Conservation (phyloP, 2,113 vertebrate species). For the Hiodon tergisus region DNA sequence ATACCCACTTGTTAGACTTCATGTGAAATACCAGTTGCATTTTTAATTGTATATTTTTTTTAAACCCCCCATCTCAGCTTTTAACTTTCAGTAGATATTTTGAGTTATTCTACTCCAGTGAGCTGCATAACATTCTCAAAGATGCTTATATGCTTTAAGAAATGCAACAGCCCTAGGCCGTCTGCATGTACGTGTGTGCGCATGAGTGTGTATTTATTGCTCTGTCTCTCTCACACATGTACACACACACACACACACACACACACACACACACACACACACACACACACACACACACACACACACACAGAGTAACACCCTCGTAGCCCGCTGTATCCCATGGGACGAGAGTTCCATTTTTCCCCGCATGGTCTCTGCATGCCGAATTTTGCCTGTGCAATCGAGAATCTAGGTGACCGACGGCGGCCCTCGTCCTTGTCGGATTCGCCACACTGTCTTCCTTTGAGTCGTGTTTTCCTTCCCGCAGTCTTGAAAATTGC, state of each 20-base stretch:
- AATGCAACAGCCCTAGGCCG: slow-evolving; percentile 41
- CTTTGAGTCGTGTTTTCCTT: no score
- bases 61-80: not conserved
- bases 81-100: slow-evolving; percentile 29
- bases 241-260: slow-evolving; percentile 32
- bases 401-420: no score
- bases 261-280: slow-evolving; percentile 25
- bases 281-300: not conserved
- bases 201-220: slow-evolving; percentile 61
- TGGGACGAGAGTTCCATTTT: not conserved
- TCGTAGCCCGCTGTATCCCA: not conserved
- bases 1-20: slow-evolving; percentile 27
- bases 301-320: not conserved
- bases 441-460: not conserved
- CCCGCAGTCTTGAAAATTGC: no score
- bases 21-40: slow-evolving; percentile 11
- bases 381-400: no score
- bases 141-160: slow-evolving; percentile 39
- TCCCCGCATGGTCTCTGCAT: no score
- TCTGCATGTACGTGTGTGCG: slow-evolving; percentile 24
- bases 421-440: no score
- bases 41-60: not conserved
- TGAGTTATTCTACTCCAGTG: slow-evolving; percentile 54
- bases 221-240: slow-evolving; percentile 57
- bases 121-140: slow-evolving; percentile 59